Evolutionary conservation across 2,888 invertebrate genomes (phyloP).

Genomic region (Drosophila antonietae): DNA sequence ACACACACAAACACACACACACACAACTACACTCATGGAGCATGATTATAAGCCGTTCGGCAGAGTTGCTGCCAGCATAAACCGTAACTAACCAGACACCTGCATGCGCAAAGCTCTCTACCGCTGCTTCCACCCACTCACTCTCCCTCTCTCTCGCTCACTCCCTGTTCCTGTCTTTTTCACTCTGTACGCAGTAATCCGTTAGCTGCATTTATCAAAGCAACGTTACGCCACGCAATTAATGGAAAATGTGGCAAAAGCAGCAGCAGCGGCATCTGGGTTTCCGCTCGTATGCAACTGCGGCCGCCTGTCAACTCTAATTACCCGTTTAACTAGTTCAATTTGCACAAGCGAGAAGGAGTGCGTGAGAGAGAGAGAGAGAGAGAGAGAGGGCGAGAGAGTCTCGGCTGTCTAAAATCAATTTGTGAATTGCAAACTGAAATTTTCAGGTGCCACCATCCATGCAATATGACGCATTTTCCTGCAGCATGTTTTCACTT

Average conservation of each 20-base stretch:
- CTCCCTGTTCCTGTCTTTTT: background rate
- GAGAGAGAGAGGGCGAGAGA: background rate
- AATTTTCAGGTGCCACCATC: background rate
- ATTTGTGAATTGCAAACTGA: slow-evolving; percentile 2
- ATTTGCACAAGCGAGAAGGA: slow-evolving; percentile 35
- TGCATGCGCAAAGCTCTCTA: slow-evolving; percentile 3
- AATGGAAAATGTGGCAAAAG: slow-evolving; percentile 52
- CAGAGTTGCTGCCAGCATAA: slow-evolving; percentile 26
- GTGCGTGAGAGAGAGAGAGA: background rate
- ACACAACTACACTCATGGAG: background rate
- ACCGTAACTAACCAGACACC: slow-evolving; percentile 38
- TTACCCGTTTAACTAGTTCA: slow-evolving; percentile 57
- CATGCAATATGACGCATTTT: background rate
- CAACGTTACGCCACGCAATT: slow-evolving; percentile 59
- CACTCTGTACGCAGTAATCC: slow-evolving; percentile 38
- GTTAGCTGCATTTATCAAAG: slow-evolving; percentile 45
- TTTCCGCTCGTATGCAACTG: slow-evolving; percentile 28
- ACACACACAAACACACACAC: background rate
- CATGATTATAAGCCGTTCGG: slow-evolving; percentile 23
- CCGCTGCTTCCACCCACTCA: too few species aligned
- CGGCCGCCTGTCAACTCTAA: slow-evolving; percentile 55
- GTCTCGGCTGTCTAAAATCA: background rate
- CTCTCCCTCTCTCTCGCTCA: too few species aligned
- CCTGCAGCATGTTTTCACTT: background rate
- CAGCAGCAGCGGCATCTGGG: slow-evolving; percentile 15